Conservation (phyloP, 2,888 invertebrate genomes). For the Sminthurides aquaticus region DNA sequence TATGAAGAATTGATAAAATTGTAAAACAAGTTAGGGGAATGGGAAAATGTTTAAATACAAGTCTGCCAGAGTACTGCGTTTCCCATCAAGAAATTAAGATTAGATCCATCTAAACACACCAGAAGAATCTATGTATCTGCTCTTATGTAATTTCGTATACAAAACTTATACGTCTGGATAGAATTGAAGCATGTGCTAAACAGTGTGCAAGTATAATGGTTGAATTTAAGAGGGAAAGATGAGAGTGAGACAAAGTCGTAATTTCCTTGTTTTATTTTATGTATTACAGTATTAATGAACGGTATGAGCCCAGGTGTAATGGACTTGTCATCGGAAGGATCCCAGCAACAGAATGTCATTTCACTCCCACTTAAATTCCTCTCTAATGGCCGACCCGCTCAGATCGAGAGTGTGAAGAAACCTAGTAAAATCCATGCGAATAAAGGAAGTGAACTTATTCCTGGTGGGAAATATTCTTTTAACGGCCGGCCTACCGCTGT, state of each 20-base stretch:
- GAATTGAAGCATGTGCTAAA: not conserved
- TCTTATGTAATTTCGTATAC: too few species aligned
- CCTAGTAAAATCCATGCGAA: slow-evolving; percentile 15
- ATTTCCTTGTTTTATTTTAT: not conserved
- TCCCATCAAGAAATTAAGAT: too few species aligned
- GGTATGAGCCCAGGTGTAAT: not conserved
- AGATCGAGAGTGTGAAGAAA: slow-evolving; percentile 37
- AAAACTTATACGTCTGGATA: too few species aligned
- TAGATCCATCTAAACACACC: too few species aligned
- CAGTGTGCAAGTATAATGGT: not conserved
- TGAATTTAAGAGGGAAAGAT: too few species aligned
- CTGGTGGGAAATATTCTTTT: slow-evolving; percentile 41
- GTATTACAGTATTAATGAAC: slow-evolving; percentile 10
- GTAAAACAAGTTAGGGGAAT: too few species aligned
- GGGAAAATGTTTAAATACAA: too few species aligned
- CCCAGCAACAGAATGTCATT: slow-evolving; percentile 35
- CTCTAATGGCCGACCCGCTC: slow-evolving; percentile 42
- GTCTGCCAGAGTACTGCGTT: too few species aligned
- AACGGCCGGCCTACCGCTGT: slow-evolving; percentile 42
- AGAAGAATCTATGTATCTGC: too few species aligned
- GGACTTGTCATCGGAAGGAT: slow-evolving; percentile 27
- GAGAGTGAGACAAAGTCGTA: not conserved
- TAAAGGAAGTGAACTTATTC: slow-evolving; percentile 30
- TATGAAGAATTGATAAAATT: too few species aligned
- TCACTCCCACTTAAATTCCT: slow-evolving; percentile 42